Evolutionary conservation across 2,797 vertebrate species (phyloP).

Genomic region (Anguilla obscura): DNA sequence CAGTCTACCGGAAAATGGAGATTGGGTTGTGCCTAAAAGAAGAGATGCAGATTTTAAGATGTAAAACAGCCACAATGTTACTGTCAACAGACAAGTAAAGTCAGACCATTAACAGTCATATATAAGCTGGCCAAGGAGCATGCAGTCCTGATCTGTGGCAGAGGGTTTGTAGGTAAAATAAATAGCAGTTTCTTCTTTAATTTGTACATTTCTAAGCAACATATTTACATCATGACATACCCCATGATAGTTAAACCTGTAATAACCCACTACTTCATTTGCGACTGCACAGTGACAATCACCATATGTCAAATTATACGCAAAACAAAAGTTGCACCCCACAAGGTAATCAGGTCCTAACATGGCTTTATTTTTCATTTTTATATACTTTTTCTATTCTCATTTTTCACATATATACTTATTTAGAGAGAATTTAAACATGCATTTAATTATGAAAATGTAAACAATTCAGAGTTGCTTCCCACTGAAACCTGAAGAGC

Average conservation of each 20-base stretch:
- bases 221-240: neutral
- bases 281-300: neutral
- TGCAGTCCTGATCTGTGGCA: neutral
- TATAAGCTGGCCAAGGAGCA: neutral
- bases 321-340: neutral
- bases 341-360: neutral
- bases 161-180: too few species aligned
- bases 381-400: too few species aligned
- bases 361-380: too few species aligned
- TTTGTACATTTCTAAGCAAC: too few species aligned
- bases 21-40: neutral
- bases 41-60: neutral
- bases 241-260: neutral
- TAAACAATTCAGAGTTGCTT: neutral
- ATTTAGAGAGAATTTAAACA: neutral
- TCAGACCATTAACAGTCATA: neutral
- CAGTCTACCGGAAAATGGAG: neutral
- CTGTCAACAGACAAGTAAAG: neutral
- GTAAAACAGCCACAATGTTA: neutral
- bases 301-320: neutral
- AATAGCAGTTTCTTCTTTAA: neutral
- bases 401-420: neutral
- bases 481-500: neutral
- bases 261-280: neutral
- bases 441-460: too few species aligned